Conservation (phyloP, 2,113 vertebrate species). For the Tricholaema leucomelas region DNA sequence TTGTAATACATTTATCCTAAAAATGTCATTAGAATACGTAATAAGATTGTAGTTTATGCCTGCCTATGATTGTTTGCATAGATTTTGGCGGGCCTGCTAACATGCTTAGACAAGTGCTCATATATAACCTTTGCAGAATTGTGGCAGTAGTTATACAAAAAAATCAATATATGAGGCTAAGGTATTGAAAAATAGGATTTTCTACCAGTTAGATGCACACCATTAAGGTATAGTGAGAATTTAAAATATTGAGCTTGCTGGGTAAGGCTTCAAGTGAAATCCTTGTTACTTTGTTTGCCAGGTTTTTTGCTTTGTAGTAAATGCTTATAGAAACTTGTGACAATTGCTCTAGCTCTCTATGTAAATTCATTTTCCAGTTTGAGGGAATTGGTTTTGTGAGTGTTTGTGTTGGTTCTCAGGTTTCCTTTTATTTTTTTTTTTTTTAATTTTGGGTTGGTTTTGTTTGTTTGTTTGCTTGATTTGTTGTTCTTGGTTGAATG, state of each 20-base stretch:
- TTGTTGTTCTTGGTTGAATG: no score
- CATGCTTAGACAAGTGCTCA: not conserved
- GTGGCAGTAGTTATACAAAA: not conserved
- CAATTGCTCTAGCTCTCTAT: not conserved
- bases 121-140: not conserved
- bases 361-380: not conserved
- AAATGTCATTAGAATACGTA: not conserved
- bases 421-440: not conserved
- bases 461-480: not conserved
- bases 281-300: not conserved
- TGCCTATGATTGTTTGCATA: not conserved
- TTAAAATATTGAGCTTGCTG: not conserved
- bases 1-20: not conserved
- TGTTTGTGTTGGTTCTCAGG: not conserved
- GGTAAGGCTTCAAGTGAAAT: not conserved
- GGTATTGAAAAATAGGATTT: slow-evolving; percentile 21
- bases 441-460: not conserved
- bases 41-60: not conserved
- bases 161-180: not conserved
- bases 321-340: not conserved
- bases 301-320: not conserved
- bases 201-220: not conserved
- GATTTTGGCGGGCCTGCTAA: slow-evolving; percentile 29
- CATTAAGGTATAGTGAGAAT: not conserved
- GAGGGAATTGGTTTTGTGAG: not conserved